Conservation (phyloP, 2,888 invertebrate species). For the Thysanoteuthis rhombus region DNA sequence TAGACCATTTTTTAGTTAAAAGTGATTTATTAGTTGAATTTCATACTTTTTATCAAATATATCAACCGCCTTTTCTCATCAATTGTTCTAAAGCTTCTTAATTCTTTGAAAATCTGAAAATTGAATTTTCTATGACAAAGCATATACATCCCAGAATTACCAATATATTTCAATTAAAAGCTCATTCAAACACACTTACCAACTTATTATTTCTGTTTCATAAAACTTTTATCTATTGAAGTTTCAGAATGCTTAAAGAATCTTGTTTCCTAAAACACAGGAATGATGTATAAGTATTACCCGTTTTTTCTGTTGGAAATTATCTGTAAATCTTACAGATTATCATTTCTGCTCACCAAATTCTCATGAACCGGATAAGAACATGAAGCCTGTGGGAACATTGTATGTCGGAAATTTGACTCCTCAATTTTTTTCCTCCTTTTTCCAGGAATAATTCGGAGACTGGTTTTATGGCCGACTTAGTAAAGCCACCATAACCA, state of each 20-base stretch:
- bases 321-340: neutral
- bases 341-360: neutral
- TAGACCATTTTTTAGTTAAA: too few relatives aligned
- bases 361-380: neutral
- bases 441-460: neutral
- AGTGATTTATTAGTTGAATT: too few relatives aligned
- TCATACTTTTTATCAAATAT: too few relatives aligned
- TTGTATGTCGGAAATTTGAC: neutral
- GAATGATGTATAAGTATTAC: too few relatives aligned
- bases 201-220: neutral
- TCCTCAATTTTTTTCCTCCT: neutral
- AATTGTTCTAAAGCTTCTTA: too few relatives aligned
- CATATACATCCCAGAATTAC: neutral
- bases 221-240: neutral
- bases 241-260: neutral
- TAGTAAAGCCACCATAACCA: neutral
- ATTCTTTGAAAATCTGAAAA: too few relatives aligned
- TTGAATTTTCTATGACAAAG: too few relatives aligned
- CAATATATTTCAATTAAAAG: neutral
- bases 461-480: neutral
- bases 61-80: too few relatives aligned
- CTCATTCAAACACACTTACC: neutral
- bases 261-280: neutral
- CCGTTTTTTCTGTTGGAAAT: neutral
- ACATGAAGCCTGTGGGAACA: conserved; percentile 12